A percentile compares a stretch with the other conserved stretches of the same genome.
These are phyloP conservation scores for Deroplatys truncata DNA, from an alignment of 2,888 invertebrate genomes.

Conservation along the genomic window DNA sequence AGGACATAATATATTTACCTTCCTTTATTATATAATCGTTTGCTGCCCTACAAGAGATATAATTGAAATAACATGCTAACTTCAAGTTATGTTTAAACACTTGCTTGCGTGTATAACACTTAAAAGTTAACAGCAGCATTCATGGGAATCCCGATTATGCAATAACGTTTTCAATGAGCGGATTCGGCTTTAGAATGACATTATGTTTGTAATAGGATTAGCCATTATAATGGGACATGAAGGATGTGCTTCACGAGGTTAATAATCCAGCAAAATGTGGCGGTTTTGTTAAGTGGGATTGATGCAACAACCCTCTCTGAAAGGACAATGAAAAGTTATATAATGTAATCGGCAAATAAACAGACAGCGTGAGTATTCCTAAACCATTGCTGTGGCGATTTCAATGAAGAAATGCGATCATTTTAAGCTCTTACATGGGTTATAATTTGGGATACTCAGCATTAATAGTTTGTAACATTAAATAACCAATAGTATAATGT, in stretches of 20 bases:
- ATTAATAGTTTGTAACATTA: too few species aligned
- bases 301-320: not conserved
- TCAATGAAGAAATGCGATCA: too few species aligned
- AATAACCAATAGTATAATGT: too few species aligned
- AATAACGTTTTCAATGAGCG: not conserved
- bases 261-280: not conserved
- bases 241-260: not conserved
- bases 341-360: not conserved
- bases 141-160: not conserved
- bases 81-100: not conserved
- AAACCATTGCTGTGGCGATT: too few species aligned
- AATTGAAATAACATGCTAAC: too few species aligned
- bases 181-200: not conserved
- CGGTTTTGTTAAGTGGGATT: not conserved
- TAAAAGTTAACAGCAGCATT: not conserved
- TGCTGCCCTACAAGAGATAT: too few species aligned
- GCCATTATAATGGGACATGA: not conserved
- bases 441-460: too few species aligned
- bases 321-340: not conserved
- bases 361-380: too few species aligned
- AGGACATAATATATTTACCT: too few species aligned
- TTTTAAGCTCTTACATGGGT: too few species aligned
- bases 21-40: too few species aligned
- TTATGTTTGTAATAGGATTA: not conserved
- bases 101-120: not conserved